These are phyloP conservation scores for Addax nasomaculatus DNA, from an alignment of 2,113 vertebrate genomes.

Conservation along the genomic window DNA sequence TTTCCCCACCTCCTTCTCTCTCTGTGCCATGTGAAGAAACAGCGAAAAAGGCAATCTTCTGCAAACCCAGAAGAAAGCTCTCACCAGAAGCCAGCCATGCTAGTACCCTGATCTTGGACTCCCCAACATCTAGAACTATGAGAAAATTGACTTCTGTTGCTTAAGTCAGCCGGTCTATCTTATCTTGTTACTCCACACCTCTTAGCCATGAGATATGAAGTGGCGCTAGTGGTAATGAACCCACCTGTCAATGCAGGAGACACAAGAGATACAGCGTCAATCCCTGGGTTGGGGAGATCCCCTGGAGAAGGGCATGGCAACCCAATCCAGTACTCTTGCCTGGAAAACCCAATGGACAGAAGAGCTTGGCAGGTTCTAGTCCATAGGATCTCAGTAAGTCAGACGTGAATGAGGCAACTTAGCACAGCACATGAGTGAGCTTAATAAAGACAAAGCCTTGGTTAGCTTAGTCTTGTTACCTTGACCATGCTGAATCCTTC, in stretches of 20 bases:
- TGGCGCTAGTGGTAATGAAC: background rate
- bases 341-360: background rate
- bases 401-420: background rate
- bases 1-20: background rate
- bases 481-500: background rate
- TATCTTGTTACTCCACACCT: background rate
- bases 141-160: background rate
- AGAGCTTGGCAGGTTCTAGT: background rate
- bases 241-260: background rate
- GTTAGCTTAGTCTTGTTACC: background rate
- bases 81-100: background rate
- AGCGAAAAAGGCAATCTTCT: background rate
- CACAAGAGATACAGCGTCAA: background rate
- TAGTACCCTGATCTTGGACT: background rate
- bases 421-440: background rate
- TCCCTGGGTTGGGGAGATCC: background rate
- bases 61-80: background rate
- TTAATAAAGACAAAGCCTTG: background rate
- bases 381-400: background rate
- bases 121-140: background rate
- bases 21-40: background rate
- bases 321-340: background rate
- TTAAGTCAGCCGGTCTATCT: background rate
- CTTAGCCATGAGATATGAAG: background rate
- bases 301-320: background rate